Evolutionary conservation across 1,140 invertebrate species (phyloP), one percentile per base, ranked within the genome.

Genomic region (Caenorhabditis tropicalis): DNA sequence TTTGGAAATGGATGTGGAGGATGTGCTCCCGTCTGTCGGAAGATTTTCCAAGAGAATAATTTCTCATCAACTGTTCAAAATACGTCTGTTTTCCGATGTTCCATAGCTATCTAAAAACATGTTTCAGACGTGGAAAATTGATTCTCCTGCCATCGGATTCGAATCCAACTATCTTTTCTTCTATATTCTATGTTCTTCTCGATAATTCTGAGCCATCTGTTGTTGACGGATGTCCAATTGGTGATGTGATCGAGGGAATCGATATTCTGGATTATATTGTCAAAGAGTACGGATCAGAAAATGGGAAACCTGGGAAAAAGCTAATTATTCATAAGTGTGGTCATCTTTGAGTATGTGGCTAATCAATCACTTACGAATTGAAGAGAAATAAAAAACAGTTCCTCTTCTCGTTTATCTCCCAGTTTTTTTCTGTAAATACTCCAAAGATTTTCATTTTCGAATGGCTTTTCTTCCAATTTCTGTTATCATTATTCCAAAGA

Each of bases 121-220:
- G 12, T 58, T 58, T 58, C 53, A 58, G 53, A 24, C 65, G 65
- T 46, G 65, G 65, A 43, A 74, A 74, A 74, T 16, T 74, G 65
- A 74, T 74, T 43, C 36, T 74, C 15, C 65, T 74, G 0, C 21
- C 65, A 43, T 74, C 65, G 19, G 65, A 74, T 43, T 43, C 65
- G 6, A 74, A 74, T 24, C 65, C 65, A 74, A 43, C 65, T 12
- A 36, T 74, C 3, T 74, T 74, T 24, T 74, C 65, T 24, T 74
- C 65, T 12, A 21, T 74, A 21, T 74, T 74, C 65, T 74, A 74
- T 24, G 24, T 74, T 7, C 65, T 74, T 43, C 65, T 74, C 21
- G 65, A 74, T 46, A 39, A 74, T 43, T 74, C 65, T 24, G 36
- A 10, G 0, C 65, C 65, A 15, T 43, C 65, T 5, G 65, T 74